Evolutionary conservation across 2,888 invertebrate genomes (phyloP), one percentile per base, ranked within the genome.

Genomic region (Cryptus viduatorius): DNA sequence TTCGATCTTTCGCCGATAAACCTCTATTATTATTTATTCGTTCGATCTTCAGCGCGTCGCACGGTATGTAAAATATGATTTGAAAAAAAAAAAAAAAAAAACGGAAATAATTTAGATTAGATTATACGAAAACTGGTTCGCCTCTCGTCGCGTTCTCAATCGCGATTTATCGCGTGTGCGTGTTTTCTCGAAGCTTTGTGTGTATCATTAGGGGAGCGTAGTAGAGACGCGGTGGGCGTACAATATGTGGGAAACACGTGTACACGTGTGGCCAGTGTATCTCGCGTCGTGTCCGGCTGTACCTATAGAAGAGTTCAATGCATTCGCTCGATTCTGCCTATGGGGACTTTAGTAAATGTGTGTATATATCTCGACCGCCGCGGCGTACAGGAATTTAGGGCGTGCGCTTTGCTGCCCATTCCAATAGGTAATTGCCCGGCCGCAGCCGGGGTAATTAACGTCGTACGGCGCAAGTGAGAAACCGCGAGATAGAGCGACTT

Each of bases 381-480:
- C 71, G 76, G 75, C n/a, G 67, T 82, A 80, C 83, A 67, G 87
- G 88, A 88, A 90, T 90, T 90, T 89, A 86, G 89, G 88, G 87
- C 87, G 89, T 87, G 87, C 86, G 72, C 77, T 50, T 56, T 72
- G 67, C 56, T 79, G 85, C 84, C 10, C 85, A 83, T 87, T 81
- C 81, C 64, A 68, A 81, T 83, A 48, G 82, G 87, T 87, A 87
- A 90, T 90, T 90, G 86, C 86, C 79, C 82, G 67, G 79, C 84
- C 79, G 86, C 82, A 76, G 81, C 84, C 46, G 85, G 37, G 88
- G 88, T 90, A 90, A 90, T 90, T 91, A 90, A 90, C 88, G 87
- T 88, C 87, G 85, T 88, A 89, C 89, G 87, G 89, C 88, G 88
- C 88, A 89, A 50, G 73, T 44, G 68, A 68, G 68, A 78, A 44